A percentile compares a stretch with the other conserved stretches of the same genome.
Conservation (phyloP, 2,113 vertebrate genomes). For the Pao palembangensis region DNA sequence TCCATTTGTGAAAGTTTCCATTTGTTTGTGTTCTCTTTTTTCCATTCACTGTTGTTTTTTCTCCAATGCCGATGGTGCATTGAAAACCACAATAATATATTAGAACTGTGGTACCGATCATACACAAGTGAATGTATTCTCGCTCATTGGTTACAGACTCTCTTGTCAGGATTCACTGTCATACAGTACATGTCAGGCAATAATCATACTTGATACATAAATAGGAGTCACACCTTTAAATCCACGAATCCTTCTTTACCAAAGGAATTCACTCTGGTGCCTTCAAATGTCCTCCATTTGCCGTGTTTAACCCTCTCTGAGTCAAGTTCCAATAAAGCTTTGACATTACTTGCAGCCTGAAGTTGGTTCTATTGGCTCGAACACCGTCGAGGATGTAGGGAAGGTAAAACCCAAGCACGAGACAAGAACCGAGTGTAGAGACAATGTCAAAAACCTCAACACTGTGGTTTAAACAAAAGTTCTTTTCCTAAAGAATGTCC, state of each 20-base stretch:
- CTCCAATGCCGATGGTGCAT: constrained; percentile 40
- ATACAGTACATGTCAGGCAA: constrained; percentile 44
- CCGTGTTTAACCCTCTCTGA: constrained; percentile 57
- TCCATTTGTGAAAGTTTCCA: constrained; percentile 15
- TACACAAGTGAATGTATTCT: constrained; percentile 33
- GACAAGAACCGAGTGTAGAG: neutral
- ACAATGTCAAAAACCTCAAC: neutral
- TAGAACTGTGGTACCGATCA: constrained; percentile 33
- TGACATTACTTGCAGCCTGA: constrained; percentile 55
- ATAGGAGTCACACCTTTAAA: constrained; percentile 44
- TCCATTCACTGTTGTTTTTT: constrained; percentile 39
- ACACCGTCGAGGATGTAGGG: neutral
- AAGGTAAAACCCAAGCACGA: constrained; percentile 1
- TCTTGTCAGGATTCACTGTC: neutral
- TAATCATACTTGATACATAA: constrained; percentile 38
- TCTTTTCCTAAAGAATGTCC: constrained; percentile 6
- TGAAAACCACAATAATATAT: constrained; percentile 38
- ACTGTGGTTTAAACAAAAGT: constrained; percentile 14
- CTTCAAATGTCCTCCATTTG: constrained; percentile 60
- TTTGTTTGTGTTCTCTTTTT: constrained; percentile 20
- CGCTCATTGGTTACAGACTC: constrained; percentile 13
- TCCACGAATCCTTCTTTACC: constrained; percentile 53
- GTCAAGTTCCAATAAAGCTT: constrained; percentile 70
- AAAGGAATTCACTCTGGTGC: constrained; percentile 67
- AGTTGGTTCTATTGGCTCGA: constrained; percentile 60